Conservation (phyloP, 1,140 invertebrate species). For the Pseudomyrmex gracilis region DNA sequence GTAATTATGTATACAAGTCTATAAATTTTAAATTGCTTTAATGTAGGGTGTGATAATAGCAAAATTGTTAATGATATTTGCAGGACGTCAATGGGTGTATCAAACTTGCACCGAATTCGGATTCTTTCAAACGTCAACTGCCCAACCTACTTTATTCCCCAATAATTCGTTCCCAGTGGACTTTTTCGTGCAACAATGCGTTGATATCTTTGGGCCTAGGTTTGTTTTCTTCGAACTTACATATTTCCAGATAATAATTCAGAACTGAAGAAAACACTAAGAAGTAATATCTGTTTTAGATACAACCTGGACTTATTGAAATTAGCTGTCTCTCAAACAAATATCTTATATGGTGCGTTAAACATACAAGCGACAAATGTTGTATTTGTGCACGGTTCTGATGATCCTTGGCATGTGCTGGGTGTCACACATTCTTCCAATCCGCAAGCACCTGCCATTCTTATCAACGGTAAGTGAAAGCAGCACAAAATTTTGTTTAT, state of each 20-base stretch:
- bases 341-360: conserved; percentile 92
- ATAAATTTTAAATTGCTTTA: conserved; percentile 16
- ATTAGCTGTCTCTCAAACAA: conserved; percentile 89
- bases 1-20: conserved; percentile 78
- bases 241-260: not conserved
- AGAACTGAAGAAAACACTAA: not conserved
- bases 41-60: not conserved
- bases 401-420: conserved; percentile 97
- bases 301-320: conserved; percentile 88
- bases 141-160: conserved; percentile 91
- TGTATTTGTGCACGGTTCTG: conserved; percentile 95
- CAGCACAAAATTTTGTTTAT: conserved; percentile 3
- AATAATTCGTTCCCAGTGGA: conserved; percentile 89
- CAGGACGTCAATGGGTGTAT: conserved; percentile 95
- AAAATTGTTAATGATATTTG: conserved; percentile 38
- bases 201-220: conserved; percentile 91
- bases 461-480: conserved; percentile 87
- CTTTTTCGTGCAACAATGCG: conserved; percentile 93
- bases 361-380: conserved; percentile 90
- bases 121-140: conserved; percentile 95
- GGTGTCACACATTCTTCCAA: conserved; percentile 88
- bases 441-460: conserved; percentile 89
- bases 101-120: conserved; percentile 98
- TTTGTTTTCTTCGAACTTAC: conserved; percentile 60
- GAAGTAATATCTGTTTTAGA: conserved; percentile 75